Conservation (phyloP, 2,113 vertebrate genomes). For the Sphyrna mokarran region DNA sequence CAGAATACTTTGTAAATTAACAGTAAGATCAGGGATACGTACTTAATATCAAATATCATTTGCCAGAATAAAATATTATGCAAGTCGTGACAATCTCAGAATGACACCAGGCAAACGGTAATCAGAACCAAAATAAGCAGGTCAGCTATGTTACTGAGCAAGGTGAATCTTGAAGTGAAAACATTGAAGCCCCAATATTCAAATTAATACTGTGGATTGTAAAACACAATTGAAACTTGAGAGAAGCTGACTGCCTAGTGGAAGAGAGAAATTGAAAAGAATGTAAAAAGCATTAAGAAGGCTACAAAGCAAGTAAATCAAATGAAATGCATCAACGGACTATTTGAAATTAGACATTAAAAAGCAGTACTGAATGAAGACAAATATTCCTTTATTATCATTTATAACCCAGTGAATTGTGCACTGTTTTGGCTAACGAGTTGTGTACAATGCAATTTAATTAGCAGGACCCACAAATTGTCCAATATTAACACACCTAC, state of each 20-base stretch:
- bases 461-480: background rate
- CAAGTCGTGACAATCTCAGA: background rate
- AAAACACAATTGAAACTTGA: background rate
- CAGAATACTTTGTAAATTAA: background rate
- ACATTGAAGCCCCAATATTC: background rate
- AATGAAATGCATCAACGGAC: background rate
- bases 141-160: background rate
- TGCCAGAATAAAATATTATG: background rate
- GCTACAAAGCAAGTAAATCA: background rate
- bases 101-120: background rate
- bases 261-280: background rate
- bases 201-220: background rate
- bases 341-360: background rate
- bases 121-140: background rate
- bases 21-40: background rate
- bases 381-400: background rate
- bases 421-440: background rate
- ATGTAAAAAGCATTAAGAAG: background rate
- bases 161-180: background rate
- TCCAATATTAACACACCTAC: background rate
- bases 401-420: background rate
- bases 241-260: background rate
- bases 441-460: constrained; percentile 2
- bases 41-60: too few species aligned
- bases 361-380: background rate